Evolutionary conservation across 2,797 vertebrate genomes (phyloP).

Genomic region (Thalassophryne amazonica): DNA sequence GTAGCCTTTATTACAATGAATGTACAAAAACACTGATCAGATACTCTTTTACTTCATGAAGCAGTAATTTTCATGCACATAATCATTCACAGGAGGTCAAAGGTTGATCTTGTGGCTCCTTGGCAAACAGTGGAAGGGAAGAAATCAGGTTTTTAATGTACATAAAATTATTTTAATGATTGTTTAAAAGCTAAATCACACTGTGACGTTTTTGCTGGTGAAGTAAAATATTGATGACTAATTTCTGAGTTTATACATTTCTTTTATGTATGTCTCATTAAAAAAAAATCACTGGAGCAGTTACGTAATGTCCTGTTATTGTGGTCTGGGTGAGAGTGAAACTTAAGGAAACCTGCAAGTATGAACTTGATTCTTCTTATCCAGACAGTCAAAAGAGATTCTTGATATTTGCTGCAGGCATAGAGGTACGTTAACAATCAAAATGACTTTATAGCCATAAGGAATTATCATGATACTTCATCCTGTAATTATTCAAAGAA

Average conservation of each 20-base stretch:
- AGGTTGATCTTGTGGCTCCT: not conserved
- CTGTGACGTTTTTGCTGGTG: not conserved
- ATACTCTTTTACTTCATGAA: not conserved
- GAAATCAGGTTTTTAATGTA: conserved; percentile 20
- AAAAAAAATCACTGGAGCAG: not conserved
- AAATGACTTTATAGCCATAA: not conserved
- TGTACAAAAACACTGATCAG: conserved; percentile 56
- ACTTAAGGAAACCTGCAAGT: not conserved
- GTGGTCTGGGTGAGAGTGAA: conserved; percentile 16
- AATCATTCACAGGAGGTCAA: conserved; percentile 15
- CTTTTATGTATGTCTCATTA: too few relatives aligned
- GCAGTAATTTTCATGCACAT: conserved; percentile 37
- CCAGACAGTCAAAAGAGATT: too few relatives aligned
- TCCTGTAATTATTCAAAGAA: not conserved
- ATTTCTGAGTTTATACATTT: not conserved
- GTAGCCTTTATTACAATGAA: conserved; percentile 60
- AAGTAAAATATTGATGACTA: conserved; percentile 51
- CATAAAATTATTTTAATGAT: conserved; percentile 27
- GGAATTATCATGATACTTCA: conserved; percentile 13
- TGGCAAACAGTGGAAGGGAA: conserved; percentile 3
- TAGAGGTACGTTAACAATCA: not conserved
- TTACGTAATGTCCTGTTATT: conserved; percentile 8
- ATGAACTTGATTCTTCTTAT: not conserved
- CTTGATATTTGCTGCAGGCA: too few relatives aligned
- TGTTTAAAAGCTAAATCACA: conserved; percentile 2